These are phyloP conservation scores for Melanostoma mellinum DNA, from an alignment of 2,888 invertebrate species.

Conservation along the genomic window DNA sequence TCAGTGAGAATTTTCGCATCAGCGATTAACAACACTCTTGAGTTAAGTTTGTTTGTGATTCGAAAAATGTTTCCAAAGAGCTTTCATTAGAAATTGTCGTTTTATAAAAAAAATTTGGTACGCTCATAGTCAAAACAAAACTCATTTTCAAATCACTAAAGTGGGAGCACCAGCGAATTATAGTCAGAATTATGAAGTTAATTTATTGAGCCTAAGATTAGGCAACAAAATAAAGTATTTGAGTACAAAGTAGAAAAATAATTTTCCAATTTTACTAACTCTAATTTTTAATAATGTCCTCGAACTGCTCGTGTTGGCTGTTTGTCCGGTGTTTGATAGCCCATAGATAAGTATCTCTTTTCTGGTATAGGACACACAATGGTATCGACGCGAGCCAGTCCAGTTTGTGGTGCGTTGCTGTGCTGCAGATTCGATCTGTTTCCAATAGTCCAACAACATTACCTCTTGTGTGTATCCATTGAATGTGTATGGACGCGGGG, in stretches of 20 bases:
- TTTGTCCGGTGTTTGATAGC: slow-evolving; percentile 21
- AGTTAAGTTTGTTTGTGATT: too few species aligned
- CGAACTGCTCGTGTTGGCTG: background rate
- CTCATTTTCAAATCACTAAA: background rate
- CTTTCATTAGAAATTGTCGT: too few species aligned
- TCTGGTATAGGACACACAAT: slow-evolving; percentile 1
- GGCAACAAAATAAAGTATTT: slow-evolving; percentile 51
- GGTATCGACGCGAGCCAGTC: background rate
- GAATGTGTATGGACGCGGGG: slow-evolving; percentile 20
- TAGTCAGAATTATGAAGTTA: slow-evolving; percentile 18
- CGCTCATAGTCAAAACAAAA: too few species aligned
- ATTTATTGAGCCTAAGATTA: slow-evolving; percentile 68
- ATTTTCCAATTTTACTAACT: slow-evolving; percentile 48
- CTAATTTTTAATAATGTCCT: slow-evolving; percentile 33
- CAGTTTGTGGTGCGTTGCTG: slow-evolving; percentile 38
- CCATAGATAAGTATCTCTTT: slow-evolving; percentile 55
- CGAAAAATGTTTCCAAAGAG: too few species aligned
- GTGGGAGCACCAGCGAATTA: background rate
- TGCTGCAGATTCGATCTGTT: slow-evolving; percentile 62
- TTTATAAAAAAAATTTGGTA: too few species aligned
- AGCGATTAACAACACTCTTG: too few species aligned
- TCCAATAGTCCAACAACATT: slow-evolving; percentile 54
- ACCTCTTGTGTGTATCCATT: slow-evolving; percentile 20
- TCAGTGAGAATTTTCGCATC: too few species aligned
- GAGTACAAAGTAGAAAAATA: slow-evolving; percentile 39